phyloP scores from a whole-genome alignment of 2,888 invertebrate species.

The Drosophila subsilvestris region DNA sequence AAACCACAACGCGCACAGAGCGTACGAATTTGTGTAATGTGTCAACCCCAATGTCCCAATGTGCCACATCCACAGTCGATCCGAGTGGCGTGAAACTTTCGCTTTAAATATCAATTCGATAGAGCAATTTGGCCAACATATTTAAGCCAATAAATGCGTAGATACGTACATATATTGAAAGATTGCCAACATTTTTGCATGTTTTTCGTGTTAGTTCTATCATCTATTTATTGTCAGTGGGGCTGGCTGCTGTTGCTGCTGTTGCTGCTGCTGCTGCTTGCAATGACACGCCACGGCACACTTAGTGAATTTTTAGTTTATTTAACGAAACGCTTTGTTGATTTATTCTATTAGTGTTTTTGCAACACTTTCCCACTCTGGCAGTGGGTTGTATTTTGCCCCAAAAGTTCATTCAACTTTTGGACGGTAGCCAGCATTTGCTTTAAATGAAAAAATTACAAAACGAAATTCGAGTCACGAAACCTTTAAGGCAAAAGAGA shows the following conservation, averaged over 20 bases:
- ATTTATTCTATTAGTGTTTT: constrained; percentile 49
- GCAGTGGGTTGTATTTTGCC: constrained; percentile 26
- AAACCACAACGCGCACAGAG: constrained; percentile 56
- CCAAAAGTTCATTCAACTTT: constrained; percentile 66
- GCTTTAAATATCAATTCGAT: constrained; percentile 54
- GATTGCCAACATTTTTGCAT: constrained; percentile 58
- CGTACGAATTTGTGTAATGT: constrained; percentile 37
- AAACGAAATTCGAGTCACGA: constrained; percentile 28
- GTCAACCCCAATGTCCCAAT: constrained; percentile 30
- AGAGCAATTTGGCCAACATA: constrained; percentile 32
- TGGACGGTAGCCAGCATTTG: constrained; percentile 18
- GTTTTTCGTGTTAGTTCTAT: constrained; percentile 27
- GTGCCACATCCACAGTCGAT: constrained; percentile 17
- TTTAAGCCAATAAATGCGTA: constrained; percentile 24
- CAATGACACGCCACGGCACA: constrained; percentile 57
- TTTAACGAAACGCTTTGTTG: constrained; percentile 65
- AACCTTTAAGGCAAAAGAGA: background rate
- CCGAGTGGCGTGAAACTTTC: constrained; percentile 23
- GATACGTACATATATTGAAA: constrained; percentile 52
- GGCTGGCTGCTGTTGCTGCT: constrained; percentile 6
- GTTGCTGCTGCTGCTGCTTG: constrained; percentile 21
- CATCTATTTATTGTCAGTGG: constrained; percentile 50
- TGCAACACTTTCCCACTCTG: constrained; percentile 28
- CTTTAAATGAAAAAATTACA: background rate
- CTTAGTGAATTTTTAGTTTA: constrained; percentile 66